Base-by-base conservation (phyloP, 2,888 invertebrate species). In the Pyrrhosoma nymphula region DNA sequence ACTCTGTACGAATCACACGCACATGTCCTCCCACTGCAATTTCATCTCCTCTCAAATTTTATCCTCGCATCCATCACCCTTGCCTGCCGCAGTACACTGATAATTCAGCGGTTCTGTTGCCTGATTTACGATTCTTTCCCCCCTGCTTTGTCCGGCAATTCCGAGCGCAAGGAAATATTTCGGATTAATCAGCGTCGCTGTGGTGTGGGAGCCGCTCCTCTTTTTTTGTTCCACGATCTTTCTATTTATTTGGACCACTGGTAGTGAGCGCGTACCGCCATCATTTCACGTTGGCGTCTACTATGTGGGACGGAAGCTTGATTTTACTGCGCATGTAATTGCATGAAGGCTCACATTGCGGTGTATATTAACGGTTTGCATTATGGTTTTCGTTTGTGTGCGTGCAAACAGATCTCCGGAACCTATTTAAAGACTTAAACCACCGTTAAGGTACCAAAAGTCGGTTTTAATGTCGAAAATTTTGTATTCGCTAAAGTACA, bases 21-120 rank as follows among this genome's bases (percentile, higher is more conserved):
- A 82, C 30, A 35, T 26, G 35, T 35, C 35, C 30, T 30, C 30
- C 35, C 35, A 35, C 82, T 35, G 82, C 30, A 82, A 35, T 82
- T 82, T 18, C 82, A 30, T 82, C 82, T 82, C 82, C 82, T 35
- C 35, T 82, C 82, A 16, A 82, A 82, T 82, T 82, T 82, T 35
- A 82, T 82, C 82, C 30, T 82, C 82, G 82, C 82, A 82, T 82
- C 82, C 82, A 82, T 82, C 82, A 82, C 82, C 82, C 35, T 20
- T 35, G 35, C 14, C 35, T 35, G 35, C 82, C 26, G 82, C 82
- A 35, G 82, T 35, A 35, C 14, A 26, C 82, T 82, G 35, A 82
- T 82, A 82, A 82, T 82, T 82, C 82, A 82, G 82, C 35, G 35
- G 82, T 82, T 82, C 82, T 14, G 82, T 82, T 35, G 35, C 82